Evolutionary conservation across 2,113 vertebrate genomes (phyloP), one percentile per base, ranked within the genome.

Genomic region (Colistium nudipinnis): DNA sequence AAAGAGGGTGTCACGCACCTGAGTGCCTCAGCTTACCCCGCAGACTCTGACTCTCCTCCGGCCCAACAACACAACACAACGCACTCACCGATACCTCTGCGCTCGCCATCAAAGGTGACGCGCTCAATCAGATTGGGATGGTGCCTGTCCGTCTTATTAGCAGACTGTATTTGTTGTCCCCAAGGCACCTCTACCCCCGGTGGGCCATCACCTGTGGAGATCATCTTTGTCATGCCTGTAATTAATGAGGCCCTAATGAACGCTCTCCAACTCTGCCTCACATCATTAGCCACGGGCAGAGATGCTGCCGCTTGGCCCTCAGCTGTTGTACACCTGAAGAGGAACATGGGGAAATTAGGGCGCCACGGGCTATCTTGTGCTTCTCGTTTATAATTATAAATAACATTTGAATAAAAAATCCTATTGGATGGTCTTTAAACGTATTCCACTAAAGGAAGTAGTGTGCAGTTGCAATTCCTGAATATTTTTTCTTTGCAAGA

Each of bases 231-330:
- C 76, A 56, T 65, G 55, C 19, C 60, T 66, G 67, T 76, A 79
- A 87, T 86, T 69, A 87, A 87, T 82, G 70, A 78, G 41, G 30
- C 25, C 62, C 70, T 85, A 82, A 85, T 82, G 72, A 83, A 25
- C 38, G 22, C 61, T 70, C 62, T 70, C 24, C 31, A 62, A 47
- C 39, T 12, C 59, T 17, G 60, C 75, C 73, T 68, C 60, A 31
- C 78, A 78, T 86, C 70, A 70, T 74, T 68, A 80, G 51, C 74
- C 27, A 1, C 28, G 28, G 63, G 73, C 63, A 33, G 62, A 56
- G 66, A 66, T 4, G 7, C 70, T 44, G 48, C 16, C n/a, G 47
- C 51, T 75, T 36, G 30, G 43, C 62, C 53, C 61, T 57, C 72
- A 80, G 69, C 70, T 75, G 70, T 71, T 76, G 30, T 53, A 14